Evolutionary conservation across 2,797 vertebrate genomes (phyloP).

Genomic region (Merluccius polli): DNA sequence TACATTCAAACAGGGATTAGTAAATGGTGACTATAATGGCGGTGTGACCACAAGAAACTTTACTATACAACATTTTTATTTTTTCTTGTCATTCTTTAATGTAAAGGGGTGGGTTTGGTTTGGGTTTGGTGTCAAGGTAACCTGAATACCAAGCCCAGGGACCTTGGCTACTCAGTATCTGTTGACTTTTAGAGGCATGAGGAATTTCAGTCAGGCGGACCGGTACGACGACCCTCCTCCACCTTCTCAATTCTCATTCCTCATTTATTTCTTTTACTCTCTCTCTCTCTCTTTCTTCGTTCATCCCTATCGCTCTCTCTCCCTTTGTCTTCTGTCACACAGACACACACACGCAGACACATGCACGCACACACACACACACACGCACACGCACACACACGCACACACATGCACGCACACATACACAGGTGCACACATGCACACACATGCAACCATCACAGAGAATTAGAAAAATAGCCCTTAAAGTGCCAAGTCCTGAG

Average conservation of each 20-base stretch:
- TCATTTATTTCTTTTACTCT: slow-evolving; percentile 5
- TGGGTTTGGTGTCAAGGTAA: neutral
- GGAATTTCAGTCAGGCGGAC: slow-evolving; percentile 57
- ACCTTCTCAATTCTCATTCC: slow-evolving; percentile 14
- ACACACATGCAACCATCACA: slow-evolving; percentile 16
- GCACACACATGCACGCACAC: slow-evolving; percentile 13
- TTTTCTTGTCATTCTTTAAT: too few species aligned
- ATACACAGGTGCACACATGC: slow-evolving; percentile 31
- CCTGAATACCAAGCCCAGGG: neutral
- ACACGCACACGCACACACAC: slow-evolving; percentile 28
- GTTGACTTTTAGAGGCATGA: slow-evolving; percentile 67
- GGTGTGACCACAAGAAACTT: too few species aligned
- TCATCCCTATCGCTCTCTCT: slow-evolving; percentile 11
- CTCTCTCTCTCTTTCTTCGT: slow-evolving; percentile 18
- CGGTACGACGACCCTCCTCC: slow-evolving; percentile 18
- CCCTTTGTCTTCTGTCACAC: slow-evolving; percentile 21
- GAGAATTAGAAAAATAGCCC: slow-evolving; percentile 48
- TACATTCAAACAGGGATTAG: too few species aligned
- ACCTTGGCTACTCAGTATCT: slow-evolving; percentile 23
- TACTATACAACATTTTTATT: too few species aligned
- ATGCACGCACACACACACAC: slow-evolving; percentile 28
- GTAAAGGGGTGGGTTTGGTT: too few species aligned
- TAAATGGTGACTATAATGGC: too few species aligned
- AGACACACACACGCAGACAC: slow-evolving; percentile 17
- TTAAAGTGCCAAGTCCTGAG: slow-evolving; percentile 38